phyloP scores from a whole-genome alignment of 2,888 invertebrate genomes.

The Plagiodera versicolora region DNA sequence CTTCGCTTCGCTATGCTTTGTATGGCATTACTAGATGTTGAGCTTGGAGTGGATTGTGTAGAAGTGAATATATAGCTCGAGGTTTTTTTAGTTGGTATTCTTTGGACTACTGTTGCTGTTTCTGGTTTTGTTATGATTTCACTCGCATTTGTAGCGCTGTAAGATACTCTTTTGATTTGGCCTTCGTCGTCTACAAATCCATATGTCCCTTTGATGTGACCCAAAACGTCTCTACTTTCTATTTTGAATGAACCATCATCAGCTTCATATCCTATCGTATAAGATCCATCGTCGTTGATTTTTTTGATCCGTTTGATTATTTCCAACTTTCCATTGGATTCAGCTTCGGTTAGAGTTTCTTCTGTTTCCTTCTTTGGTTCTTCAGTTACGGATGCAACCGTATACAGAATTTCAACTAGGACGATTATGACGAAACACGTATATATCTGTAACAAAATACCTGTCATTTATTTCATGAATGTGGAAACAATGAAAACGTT shows the following conservation, averaged over 20 bases:
- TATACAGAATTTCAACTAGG: conserved; percentile 9
- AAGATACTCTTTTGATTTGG: conserved; percentile 78
- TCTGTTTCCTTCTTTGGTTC: conserved; percentile 51
- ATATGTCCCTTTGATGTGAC: conserved; percentile 81
- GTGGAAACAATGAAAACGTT: conserved; percentile 12
- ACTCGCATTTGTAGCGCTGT: conserved; percentile 62
- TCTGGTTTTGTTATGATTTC: conserved; percentile 53
- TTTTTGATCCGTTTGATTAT: conserved; percentile 81
- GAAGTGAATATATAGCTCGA: conserved; percentile 49
- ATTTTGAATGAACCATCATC: conserved; percentile 86
- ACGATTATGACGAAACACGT: conserved; percentile 16
- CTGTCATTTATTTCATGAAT: background rate
- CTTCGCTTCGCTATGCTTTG: conserved; percentile 66
- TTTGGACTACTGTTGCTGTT: conserved; percentile 50
- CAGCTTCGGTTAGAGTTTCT: conserved; percentile 64
- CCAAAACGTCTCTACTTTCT: conserved; percentile 76
- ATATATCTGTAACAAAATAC: conserved; percentile 23
- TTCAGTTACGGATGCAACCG: conserved; percentile 20
- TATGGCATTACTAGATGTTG: conserved; percentile 60
- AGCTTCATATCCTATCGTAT: conserved; percentile 83
- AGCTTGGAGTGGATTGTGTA: conserved; percentile 61
- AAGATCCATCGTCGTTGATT: conserved; percentile 81
- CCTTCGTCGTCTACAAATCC: conserved; percentile 79
- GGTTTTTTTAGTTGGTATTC: conserved; percentile 52
- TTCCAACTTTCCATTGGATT: conserved; percentile 71